These are phyloP conservation scores for Drosophila mayri DNA, from an alignment of 1,140 invertebrate species.

Conservation along the genomic window DNA sequence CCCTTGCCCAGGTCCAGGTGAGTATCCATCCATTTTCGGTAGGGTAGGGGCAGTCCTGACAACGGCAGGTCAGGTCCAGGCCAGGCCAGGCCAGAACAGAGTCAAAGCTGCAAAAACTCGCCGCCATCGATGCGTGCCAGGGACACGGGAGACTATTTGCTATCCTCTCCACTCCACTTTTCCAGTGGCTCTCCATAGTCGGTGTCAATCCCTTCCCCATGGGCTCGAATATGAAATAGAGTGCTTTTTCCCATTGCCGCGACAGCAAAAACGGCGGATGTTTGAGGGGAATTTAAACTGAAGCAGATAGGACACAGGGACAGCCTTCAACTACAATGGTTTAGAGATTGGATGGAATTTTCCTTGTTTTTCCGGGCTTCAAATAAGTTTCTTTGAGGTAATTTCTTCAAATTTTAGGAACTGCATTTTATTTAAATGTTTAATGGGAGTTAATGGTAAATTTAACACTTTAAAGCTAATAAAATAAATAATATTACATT, in stretches of 20 bases:
- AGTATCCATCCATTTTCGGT: constrained; percentile 2
- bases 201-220: neutral
- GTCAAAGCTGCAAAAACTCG: constrained; percentile 40
- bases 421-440: neutral
- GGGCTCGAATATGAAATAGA: constrained; percentile 3
- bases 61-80: constrained; percentile 14
- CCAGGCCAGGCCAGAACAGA: neutral
- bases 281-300: neutral
- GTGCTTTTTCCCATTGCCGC: constrained; percentile 4
- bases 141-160: constrained; percentile 32
- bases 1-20: constrained; percentile 41
- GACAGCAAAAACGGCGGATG: constrained; percentile 2
- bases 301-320: neutral
- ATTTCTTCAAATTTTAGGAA: neutral
- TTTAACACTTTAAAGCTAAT: neutral
- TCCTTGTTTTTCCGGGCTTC: neutral
- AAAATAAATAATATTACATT: no score
- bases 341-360: neutral
- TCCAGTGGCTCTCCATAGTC: neutral
- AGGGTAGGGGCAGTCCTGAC: constrained; percentile 1
- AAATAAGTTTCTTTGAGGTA: neutral
- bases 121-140: constrained; percentile 58
- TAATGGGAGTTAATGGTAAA: neutral
- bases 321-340: neutral
- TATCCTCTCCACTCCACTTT: neutral